Conservation (phyloP, 2,113 vertebrate genomes). For the Bungarus multicinctus region DNA sequence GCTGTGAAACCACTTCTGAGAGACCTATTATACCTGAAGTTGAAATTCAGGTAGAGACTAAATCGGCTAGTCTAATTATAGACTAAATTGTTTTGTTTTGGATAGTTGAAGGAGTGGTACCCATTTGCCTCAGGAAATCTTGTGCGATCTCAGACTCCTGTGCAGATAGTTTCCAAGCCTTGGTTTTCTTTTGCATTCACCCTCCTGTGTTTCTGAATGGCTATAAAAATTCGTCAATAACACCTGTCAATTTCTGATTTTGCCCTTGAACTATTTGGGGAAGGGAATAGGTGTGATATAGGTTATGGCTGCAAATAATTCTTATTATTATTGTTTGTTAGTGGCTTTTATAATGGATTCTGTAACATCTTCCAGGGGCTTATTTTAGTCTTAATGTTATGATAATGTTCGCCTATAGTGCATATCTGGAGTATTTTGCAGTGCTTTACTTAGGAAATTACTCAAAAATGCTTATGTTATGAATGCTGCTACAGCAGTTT, state of each 20-base stretch:
- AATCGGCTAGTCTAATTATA: background rate
- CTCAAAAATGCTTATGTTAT: background rate
- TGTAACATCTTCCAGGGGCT: background rate
- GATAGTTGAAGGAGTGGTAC: background rate
- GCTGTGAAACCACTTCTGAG: background rate
- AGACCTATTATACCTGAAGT: background rate
- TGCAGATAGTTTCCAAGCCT: background rate
- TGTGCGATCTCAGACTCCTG: background rate
- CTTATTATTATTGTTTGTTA: background rate
- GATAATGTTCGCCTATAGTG: background rate
- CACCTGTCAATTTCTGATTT: background rate
- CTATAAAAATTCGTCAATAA: background rate
- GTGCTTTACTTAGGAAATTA: background rate
- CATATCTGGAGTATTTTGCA: background rate
- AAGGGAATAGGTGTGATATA: background rate
- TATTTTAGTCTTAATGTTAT: background rate
- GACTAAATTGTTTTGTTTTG: background rate
- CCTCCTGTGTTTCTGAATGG: background rate
- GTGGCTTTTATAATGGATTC: background rate
- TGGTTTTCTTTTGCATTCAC: background rate
- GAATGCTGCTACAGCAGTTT: background rate
- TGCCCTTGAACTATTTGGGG: background rate
- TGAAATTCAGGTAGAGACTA: background rate
- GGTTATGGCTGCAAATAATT: background rate
- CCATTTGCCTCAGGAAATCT: background rate